Evolutionary conservation across 2,888 invertebrate genomes (phyloP).

Genomic region (Vandiemenella viatica): DNA sequence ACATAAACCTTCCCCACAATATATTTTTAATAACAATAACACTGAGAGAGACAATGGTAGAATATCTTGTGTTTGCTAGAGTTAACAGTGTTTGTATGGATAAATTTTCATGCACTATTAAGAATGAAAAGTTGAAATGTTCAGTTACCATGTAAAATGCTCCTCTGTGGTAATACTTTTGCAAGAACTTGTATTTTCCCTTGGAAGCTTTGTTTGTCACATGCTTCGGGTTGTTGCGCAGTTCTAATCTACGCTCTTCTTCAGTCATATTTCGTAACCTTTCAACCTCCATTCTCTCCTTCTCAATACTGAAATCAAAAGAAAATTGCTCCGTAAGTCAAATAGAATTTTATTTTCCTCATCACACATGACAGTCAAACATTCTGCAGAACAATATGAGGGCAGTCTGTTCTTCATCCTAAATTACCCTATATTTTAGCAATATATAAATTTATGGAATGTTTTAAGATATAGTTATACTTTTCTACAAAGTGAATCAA

Average conservation of each 20-base stretch:
- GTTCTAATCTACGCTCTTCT: slow-evolving; percentile 83
- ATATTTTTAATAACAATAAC: too few species aligned
- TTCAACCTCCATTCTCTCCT: slow-evolving; percentile 77
- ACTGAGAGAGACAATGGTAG: too few species aligned
- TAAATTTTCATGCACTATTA: too few species aligned
- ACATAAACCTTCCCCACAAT: too few species aligned
- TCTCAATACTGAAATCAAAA: slow-evolving; percentile 54
- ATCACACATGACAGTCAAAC: not conserved
- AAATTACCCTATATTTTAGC: too few species aligned
- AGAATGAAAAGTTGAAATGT: too few species aligned
- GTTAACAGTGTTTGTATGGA: too few species aligned
- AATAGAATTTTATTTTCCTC: not conserved
- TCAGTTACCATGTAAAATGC: slow-evolving; percentile 88
- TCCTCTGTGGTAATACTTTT: slow-evolving; percentile 99
- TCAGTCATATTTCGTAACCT: slow-evolving; percentile 86
- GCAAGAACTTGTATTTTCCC: slow-evolving; percentile 98
- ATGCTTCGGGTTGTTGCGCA: slow-evolving; percentile 77
- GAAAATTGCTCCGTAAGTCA: not conserved
- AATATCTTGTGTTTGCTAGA: too few species aligned
- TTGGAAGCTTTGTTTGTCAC: slow-evolving; percentile 89
- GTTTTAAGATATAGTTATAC: too few species aligned
- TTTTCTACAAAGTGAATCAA: too few species aligned
- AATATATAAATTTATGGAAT: too few species aligned
- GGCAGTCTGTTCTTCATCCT: too few species aligned
- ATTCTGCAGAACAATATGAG: not conserved